Evolutionary conservation across 2,113 vertebrate species (phyloP).

Genomic region (Perca flavescens): DNA sequence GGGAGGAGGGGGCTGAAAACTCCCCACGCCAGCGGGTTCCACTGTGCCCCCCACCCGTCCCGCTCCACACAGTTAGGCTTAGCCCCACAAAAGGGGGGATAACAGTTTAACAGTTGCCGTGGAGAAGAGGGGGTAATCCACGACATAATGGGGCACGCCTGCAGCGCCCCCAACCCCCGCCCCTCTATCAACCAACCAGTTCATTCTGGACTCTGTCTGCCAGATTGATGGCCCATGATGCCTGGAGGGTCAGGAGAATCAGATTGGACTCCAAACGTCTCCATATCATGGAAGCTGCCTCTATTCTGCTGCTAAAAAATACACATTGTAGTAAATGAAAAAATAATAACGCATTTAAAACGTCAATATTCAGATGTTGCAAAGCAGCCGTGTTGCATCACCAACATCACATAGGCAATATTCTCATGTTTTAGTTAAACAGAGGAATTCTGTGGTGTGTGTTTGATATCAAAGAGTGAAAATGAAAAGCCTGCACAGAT

Average conservation of each 20-base stretch:
- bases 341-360: neutral
- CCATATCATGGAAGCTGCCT: constrained; percentile 3
- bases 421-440: neutral
- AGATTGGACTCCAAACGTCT: constrained; percentile 38
- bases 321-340: neutral
- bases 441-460: constrained; percentile 16
- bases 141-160: constrained; percentile 70
- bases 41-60: constrained; percentile 53
- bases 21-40: constrained; percentile 82
- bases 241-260: constrained; percentile 23
- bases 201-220: constrained; percentile 72
- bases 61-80: constrained; percentile 74
- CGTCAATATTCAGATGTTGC: neutral
- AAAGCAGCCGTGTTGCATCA: neutral
- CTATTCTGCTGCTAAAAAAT: neutral
- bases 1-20: constrained; percentile 72
- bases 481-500: constrained; percentile 59
- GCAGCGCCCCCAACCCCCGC: constrained; percentile 11
- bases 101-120: constrained; percentile 69
- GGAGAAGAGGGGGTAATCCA: constrained; percentile 75
- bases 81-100: constrained; percentile 83
- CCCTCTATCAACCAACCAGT: constrained; percentile 60
- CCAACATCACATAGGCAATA: neutral
- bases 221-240: constrained; percentile 27
- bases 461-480: constrained; percentile 69